Conservation (phyloP, 2,797 vertebrate species). For the Harpagifer antarcticus region DNA sequence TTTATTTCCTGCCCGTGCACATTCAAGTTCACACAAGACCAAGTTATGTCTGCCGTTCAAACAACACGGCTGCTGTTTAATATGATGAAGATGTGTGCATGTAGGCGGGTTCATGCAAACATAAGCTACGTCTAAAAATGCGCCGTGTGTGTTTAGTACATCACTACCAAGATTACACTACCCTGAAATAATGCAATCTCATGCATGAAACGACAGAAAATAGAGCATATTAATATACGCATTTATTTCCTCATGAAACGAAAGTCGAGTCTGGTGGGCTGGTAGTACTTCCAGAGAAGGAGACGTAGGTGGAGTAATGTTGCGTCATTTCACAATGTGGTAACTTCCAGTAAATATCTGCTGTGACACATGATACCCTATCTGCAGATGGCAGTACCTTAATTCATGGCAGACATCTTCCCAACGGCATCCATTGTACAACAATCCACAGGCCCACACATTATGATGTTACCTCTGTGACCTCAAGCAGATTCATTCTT, state of each 20-base stretch:
- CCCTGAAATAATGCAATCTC: accelerated
- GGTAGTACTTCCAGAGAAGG: conserved; percentile 44
- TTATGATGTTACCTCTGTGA: not conserved
- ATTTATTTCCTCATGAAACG: not conserved
- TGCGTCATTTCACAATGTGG: conserved; percentile 51
- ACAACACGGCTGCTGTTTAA: not conserved
- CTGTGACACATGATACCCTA: conserved; percentile 55
- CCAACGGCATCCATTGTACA: conserved; percentile 10
- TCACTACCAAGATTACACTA: not conserved
- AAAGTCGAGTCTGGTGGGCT: not conserved
- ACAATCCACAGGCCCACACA: not conserved
- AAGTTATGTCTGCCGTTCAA: accelerated
- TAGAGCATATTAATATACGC: too few relatives aligned
- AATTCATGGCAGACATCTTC: conserved; percentile 8
- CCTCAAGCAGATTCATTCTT: not conserved
- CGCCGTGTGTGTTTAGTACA: not conserved
- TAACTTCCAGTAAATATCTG: conserved; percentile 67
- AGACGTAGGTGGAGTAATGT: conserved; percentile 62
- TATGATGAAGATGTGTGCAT: too few relatives aligned
- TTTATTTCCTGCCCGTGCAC: conserved; percentile 67
- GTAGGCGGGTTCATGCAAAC: not conserved
- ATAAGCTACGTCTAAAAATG: too few relatives aligned
- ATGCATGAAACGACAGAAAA: too few relatives aligned
- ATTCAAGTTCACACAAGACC: conserved; percentile 33
- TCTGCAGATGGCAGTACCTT: conserved; percentile 48